Conservation (phyloP, 2,113 vertebrate species). For the Phrynosoma blainvillii region DNA sequence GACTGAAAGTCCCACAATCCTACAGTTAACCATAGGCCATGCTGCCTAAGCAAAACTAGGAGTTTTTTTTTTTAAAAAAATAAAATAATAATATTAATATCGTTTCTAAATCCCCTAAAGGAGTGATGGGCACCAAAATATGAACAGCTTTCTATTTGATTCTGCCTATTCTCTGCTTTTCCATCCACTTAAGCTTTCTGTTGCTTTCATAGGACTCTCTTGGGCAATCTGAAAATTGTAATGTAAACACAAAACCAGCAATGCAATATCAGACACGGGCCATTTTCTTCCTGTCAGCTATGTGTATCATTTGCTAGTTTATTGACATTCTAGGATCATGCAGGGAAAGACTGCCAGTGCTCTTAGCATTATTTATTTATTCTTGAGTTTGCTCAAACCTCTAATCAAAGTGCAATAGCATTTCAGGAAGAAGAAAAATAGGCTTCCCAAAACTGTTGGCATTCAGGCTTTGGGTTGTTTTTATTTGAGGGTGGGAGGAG, state of each 20-base stretch:
- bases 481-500: not conserved
- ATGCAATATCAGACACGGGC: not conserved
- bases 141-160: not conserved
- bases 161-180: not conserved
- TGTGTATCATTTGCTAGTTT: slow-evolving; percentile 19
- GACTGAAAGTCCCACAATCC: no score
- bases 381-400: slow-evolving; percentile 10
- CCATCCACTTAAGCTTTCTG: not conserved
- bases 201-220: not conserved
- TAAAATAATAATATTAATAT: no score
- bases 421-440: slow-evolving; percentile 41
- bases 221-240: not conserved
- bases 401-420: slow-evolving; percentile 15
- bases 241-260: slow-evolving; percentile 14
- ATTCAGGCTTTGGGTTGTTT: not conserved
- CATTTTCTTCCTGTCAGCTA: slow-evolving; percentile 7
- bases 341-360: not conserved
- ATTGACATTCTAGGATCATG: slow-evolving; percentile 8
- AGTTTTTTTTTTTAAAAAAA: no score
- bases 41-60: no score
- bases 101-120: no score
- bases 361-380: slow-evolving; percentile 39
- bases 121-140: not conserved
- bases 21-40: no score
- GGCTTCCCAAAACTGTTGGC: not conserved